Percentiles rank a stretch among this genome's conserved stretches.
These are phyloP conservation scores for Orientallactaga sibirica DNA, from an alignment of 2,797 vertebrate genomes.

Conservation along the genomic window DNA sequence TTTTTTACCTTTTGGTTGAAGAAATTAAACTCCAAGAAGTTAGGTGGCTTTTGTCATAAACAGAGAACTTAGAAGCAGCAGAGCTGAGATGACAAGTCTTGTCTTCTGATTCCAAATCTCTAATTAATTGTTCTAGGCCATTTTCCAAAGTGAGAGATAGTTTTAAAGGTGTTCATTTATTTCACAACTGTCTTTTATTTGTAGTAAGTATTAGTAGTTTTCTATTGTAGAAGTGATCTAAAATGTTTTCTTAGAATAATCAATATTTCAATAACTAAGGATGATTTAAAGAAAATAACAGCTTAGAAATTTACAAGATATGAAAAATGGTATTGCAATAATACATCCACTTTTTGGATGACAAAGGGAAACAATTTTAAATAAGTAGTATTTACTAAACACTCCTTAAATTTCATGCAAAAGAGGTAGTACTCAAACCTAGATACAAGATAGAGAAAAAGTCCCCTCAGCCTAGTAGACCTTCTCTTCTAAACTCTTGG, in stretches of 20 bases:
- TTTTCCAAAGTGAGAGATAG: neutral
- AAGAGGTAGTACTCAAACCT: constrained; percentile 33
- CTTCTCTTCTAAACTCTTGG: neutral
- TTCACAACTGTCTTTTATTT: constrained; percentile 43
- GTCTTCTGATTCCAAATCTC: constrained; percentile 6
- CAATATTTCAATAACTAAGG: constrained; percentile 54
- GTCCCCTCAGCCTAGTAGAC: neutral
- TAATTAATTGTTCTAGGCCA: constrained; percentile 31
- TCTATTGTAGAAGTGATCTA: constrained; percentile 37
- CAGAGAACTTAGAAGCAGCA: neutral
- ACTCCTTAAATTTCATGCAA: constrained; percentile 7
- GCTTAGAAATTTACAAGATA: neutral
- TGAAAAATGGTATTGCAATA: neutral
- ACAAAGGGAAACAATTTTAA: constrained; percentile 57
- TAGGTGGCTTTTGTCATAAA: constrained; percentile 16
- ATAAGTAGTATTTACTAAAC: constrained; percentile 23
- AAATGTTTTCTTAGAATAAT: constrained; percentile 64
- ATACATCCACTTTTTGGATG: neutral
- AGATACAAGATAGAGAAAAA: neutral
- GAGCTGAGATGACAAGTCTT: constrained; percentile 28
- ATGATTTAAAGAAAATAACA: constrained; percentile 28
- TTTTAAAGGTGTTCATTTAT: constrained; percentile 46
- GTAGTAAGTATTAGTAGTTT: neutral
- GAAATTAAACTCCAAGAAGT: constrained; percentile 11
- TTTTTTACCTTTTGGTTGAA: neutral